phyloP scores from a whole-genome alignment of 2,113 vertebrate species.

The human region DNA sequence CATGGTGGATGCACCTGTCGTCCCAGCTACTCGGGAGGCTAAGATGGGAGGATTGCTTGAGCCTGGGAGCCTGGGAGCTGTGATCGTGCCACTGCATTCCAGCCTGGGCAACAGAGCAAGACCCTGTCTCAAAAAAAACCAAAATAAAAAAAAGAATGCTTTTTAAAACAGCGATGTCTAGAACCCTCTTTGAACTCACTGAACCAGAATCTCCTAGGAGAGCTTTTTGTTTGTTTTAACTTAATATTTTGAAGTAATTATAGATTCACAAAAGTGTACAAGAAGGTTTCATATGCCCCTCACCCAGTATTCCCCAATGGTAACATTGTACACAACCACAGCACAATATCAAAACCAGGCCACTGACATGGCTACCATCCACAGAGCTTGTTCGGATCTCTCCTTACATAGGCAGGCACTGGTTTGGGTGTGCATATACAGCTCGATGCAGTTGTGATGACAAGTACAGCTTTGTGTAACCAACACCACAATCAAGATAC shows the following conservation, averaged over 20 bases:
- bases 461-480: too few relatives aligned
- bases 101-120: too few relatives aligned
- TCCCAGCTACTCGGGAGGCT: too few relatives aligned
- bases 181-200: background rate
- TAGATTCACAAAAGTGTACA: background rate
- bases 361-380: fast-evolving
- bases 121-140: too few relatives aligned
- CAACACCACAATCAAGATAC: background rate
- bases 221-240: background rate
- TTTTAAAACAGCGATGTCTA: background rate
- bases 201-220: background rate
- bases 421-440: background rate
- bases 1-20: too few relatives aligned
- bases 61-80: too few relatives aligned
- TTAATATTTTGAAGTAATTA: background rate
- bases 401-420: background rate
- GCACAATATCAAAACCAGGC: background rate
- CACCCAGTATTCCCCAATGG: background rate
- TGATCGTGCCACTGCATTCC: too few relatives aligned
- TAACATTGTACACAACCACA: background rate
- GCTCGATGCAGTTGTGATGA: background rate
- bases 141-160: background rate
- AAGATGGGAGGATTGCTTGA: too few relatives aligned
- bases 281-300: background rate
- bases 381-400: background rate